Conservation (phyloP, 2,888 invertebrate genomes). For the Trichacis sp. region DNA sequence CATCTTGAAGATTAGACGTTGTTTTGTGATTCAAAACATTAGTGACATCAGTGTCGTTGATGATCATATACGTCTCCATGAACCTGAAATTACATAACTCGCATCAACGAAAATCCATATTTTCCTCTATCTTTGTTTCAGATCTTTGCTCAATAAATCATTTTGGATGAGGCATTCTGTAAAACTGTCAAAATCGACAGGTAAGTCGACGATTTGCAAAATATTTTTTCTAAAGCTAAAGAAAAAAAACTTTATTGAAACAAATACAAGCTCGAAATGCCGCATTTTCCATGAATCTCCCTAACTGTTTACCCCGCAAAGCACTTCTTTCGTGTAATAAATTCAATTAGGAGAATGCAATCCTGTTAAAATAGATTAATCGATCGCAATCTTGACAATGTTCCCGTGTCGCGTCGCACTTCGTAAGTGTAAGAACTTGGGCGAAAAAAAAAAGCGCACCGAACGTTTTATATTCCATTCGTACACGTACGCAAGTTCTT, state of each 20-base stretch:
- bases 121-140: slow-evolving; percentile 48
- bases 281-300: too few species aligned
- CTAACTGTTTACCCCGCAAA: too few species aligned
- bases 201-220: slow-evolving; percentile 38
- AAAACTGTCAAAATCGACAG: slow-evolving; percentile 49
- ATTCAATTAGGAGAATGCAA: neutral
- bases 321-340: too few species aligned
- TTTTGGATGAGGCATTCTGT: slow-evolving; percentile 55
- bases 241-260: too few species aligned
- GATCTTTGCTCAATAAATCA: slow-evolving; percentile 48
- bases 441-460: too few species aligned
- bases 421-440: neutral
- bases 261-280: too few species aligned
- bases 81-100: slow-evolving; percentile 13
- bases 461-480: too few species aligned
- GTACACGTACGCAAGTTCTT: neutral
- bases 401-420: neutral
- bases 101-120: too few species aligned
- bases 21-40: neutral
- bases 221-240: too few species aligned
- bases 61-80: neutral
- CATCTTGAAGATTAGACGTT: neutral
- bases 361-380: neutral
- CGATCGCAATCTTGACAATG: slow-evolving; percentile 1
- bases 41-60: neutral